These are phyloP conservation scores for Channa maculata DNA, from an alignment of 2,113 vertebrate species.

Conservation along the genomic window DNA sequence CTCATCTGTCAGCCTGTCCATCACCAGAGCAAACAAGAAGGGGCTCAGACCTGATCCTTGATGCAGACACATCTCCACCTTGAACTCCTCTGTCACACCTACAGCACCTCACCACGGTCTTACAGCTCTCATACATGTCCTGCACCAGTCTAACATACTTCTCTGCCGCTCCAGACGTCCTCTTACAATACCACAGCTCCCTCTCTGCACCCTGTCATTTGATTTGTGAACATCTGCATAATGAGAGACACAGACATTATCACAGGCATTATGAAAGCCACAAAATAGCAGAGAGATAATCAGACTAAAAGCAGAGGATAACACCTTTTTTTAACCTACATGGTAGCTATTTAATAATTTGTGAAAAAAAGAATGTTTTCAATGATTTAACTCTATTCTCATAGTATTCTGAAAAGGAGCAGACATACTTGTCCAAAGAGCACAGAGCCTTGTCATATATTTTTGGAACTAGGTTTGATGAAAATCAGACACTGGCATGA, in stretches of 20 bases:
- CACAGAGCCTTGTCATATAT: not conserved
- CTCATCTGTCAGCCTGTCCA: too few species aligned
- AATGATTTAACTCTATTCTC: not conserved
- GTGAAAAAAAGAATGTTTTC: not conserved
- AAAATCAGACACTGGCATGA: not conserved
- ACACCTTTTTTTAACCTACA: not conserved
- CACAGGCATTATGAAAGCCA: conserved; percentile 7
- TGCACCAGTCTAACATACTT: too few species aligned
- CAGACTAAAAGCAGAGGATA: not conserved
- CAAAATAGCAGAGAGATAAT: conserved; percentile 8
- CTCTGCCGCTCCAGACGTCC: too few species aligned
- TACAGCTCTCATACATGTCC: too few species aligned
- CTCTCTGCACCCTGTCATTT: too few species aligned
- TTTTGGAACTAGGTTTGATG: not conserved
- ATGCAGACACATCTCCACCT: too few species aligned
- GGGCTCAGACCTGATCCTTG: too few species aligned
- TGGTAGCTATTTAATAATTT: not conserved
- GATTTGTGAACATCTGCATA: not conserved
- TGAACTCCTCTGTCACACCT: too few species aligned
- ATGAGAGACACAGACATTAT: not conserved
- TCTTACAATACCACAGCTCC: too few species aligned
- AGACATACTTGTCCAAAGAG: not conserved
- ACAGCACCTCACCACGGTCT: too few species aligned
- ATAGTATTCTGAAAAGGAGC: not conserved
- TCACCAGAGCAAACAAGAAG: too few species aligned